phyloP scores from a whole-genome alignment of 2,113 vertebrate species.

The Laticauda colubrina region DNA sequence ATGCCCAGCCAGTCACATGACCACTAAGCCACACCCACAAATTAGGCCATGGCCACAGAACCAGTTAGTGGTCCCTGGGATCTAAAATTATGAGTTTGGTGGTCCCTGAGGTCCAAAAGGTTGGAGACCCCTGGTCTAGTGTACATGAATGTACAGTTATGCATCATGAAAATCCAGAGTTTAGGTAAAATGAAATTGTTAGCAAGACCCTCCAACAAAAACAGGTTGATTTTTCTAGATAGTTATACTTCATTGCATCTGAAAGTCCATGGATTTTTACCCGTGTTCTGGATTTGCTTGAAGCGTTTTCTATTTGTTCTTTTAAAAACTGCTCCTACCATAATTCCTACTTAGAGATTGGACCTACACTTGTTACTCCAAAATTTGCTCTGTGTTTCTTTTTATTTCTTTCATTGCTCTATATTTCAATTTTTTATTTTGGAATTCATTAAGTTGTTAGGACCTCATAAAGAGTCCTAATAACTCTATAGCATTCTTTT shows the following conservation, averaged over 20 bases:
- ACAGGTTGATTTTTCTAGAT: background rate
- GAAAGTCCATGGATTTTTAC: background rate
- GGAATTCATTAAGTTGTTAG: background rate
- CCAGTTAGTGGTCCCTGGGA: too few relatives aligned
- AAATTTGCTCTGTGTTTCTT: background rate
- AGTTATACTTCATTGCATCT: background rate
- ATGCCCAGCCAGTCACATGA: too few relatives aligned
- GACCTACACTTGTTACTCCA: background rate
- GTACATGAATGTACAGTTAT: background rate
- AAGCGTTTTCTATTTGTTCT: background rate
- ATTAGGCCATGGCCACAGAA: too few relatives aligned
- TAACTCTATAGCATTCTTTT: background rate
- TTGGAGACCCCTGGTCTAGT: too few relatives aligned
- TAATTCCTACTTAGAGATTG: background rate
- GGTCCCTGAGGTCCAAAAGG: too few relatives aligned
- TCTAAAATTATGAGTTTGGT: too few relatives aligned
- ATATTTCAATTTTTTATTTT: background rate
- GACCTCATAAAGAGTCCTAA: too few relatives aligned
- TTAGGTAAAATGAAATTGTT: background rate
- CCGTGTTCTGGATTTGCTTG: background rate
- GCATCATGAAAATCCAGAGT: background rate
- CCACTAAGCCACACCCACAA: too few relatives aligned
- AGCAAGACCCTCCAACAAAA: background rate
- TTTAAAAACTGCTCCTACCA: background rate
- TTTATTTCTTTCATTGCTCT: background rate